Evolutionary conservation across 2,888 invertebrate species (phyloP), one percentile per base, ranked within the genome.

Genomic region (Drosophila silvestris): DNA sequence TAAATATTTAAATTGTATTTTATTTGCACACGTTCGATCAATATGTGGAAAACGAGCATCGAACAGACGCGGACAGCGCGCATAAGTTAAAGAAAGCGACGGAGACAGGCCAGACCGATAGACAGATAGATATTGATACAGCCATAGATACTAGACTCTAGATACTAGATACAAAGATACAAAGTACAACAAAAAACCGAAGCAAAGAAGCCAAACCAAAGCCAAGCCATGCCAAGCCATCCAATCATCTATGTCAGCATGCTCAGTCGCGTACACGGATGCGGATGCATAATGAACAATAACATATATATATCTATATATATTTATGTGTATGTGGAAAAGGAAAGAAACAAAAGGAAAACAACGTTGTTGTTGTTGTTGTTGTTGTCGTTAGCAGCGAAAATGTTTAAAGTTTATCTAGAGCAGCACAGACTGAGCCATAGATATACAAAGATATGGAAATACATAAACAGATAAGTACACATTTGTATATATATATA

Each of bases 11-110:
- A 91, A 90, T 89, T 91, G 84, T 87, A 87, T 90, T 82, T 82
- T 90, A 91, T 91, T 91, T 91, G 91, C 90, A 89, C 91, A 91
- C 90, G 89, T 90, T 90, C 83, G 80, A 88, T 90, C 90, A 85
- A 86, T 83, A 89, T 77, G 90, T 86, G 85, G 80, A 74, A 79
- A 84, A 79, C 86, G 68, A 67, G 67, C 56, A 58, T 53, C 54
- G 50, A 62, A 30, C 33, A 56, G 50, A 39, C 39, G 62, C 22
- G 47, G 58, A 14, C 30, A 32, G 51, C 41, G 30, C 74, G 77
- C 78, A 82, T 81, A 82, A 73, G 74, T 81, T 74, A 72, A 70
- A 82, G 72, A 71, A 61, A 81, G 56, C n/a, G n/a, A 54, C 28
- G 19, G 16, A 37, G 52, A 57, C 37, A 47, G 59, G 0, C 28